Evolutionary conservation across 1,140 invertebrate species (phyloP), one percentile per base, ranked within the genome.

Genomic region (Pseudomyrmex flavicornis): DNA sequence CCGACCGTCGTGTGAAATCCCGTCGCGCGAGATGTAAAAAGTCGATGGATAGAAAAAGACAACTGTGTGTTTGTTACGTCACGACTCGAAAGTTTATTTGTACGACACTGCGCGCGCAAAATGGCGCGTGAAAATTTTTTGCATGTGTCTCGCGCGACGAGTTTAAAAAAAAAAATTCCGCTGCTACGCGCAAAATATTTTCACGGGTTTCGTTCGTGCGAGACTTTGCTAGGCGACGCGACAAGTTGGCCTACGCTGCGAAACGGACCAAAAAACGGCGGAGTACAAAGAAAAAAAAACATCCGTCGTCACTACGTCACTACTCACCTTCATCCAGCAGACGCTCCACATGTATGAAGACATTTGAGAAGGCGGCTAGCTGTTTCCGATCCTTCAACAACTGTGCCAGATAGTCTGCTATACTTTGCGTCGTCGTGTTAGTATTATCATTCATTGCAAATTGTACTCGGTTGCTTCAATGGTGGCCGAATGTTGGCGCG

Each of bases 351-450:
- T 99, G 99, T 95, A 99, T 97, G 96, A 99, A 99, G 94, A 99
- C 98, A 96, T 99, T 99, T 87, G 99, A 99, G 95, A 99, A 99
- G 93, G 99, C 99, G 92, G 98, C 98, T 92, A 99, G 96, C 96
- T 99, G 99, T 96, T 99, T 99, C 96, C 99, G 99, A 96, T 99
- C 99, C 96, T 99, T 99, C 93, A 99, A 96, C 95, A 99, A 97
- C 96, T 99, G 99, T 94, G 99, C 98, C 96, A 99, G 96, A 96
- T 99, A 99, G 95, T 99, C 99, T 95, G 99, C 98, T 96, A 98
- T 98, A 95, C 98, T 98, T 95, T 98, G 98, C 94, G 98, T 98
- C 93, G 97, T 98, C 90, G 96, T 96, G 92, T 96, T 96, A 91
- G 94, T 96, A 94, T 95, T 96, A 95, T 96, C 96, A 95, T 96